Evolutionary conservation across 1,140 invertebrate genomes (phyloP).

Genomic region (Limonius californicus): DNA sequence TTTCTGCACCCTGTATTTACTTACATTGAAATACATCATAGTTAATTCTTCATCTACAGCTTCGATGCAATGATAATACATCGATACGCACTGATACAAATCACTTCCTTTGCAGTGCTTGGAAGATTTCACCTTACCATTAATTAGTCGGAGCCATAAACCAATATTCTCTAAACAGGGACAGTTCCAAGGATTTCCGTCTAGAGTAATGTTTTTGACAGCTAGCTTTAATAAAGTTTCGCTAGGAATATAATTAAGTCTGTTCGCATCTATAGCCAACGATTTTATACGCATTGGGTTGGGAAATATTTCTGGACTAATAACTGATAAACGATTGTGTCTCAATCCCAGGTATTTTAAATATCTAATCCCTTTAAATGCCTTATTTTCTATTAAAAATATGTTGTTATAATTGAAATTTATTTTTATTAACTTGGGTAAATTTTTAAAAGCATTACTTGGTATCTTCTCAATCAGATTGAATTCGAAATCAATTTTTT

Average conservation of each 20-base stretch:
- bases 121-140: conserved; percentile 15
- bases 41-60: conserved; percentile 5
- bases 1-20: no score
- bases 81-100: conserved; percentile 13
- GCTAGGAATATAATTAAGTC: conserved; percentile 26
- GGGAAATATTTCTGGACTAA: conserved; percentile 25
- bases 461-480: conserved; percentile 27
- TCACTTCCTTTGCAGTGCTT: background rate
- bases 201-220: conserved; percentile 21
- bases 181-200: conserved; percentile 31
- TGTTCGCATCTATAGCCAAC: conserved; percentile 25
- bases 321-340: conserved; percentile 23
- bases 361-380: conserved; percentile 21
- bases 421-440: conserved; percentile 11
- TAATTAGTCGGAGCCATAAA: conserved; percentile 23
- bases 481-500: conserved; percentile 24
- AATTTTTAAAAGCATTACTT: conserved; percentile 22
- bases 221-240: conserved; percentile 26
- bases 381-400: conserved; percentile 1
- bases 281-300: conserved; percentile 20
- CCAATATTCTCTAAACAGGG: conserved; percentile 26
- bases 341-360: conserved; percentile 26
- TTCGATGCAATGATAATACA: conserved; percentile 9
- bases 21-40: background rate
- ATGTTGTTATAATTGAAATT: conserved; percentile 23